These are phyloP conservation scores for Pseudorasbora parva DNA, from an alignment of 2,113 vertebrate species.

Conservation along the genomic window DNA sequence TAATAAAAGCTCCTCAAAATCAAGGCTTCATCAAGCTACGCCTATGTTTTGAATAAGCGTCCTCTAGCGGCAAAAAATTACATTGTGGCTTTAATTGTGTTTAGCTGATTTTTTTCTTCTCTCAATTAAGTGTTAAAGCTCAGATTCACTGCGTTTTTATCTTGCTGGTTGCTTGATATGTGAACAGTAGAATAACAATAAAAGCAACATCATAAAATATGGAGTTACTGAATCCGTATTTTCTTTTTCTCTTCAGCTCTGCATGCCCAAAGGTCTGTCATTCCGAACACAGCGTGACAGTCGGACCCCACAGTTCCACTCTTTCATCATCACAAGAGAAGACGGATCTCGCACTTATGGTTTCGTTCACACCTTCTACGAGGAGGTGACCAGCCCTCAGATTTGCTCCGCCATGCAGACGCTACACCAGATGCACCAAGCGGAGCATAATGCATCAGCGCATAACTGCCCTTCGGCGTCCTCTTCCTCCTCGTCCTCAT, in stretches of 20 bases:
- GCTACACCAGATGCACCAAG: constrained; percentile 94
- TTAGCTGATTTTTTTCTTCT: no score
- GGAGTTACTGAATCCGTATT: neutral
- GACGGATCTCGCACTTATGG: constrained; percentile 92
- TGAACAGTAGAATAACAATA: neutral
- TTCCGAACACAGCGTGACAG: constrained; percentile 89
- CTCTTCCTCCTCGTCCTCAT: constrained; percentile 81
- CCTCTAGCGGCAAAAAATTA: no score
- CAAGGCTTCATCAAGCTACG: no score
- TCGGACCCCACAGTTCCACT: constrained; percentile 89
- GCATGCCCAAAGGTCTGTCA: constrained; percentile 95
- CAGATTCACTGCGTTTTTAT: neutral
- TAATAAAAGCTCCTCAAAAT: no score
- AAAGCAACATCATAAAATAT: neutral
- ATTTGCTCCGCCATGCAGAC: constrained; percentile 97
- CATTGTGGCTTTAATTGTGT: no score
- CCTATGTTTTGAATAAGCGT: no score
- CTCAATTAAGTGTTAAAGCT: no score
- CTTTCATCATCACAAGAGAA: constrained; percentile 88
- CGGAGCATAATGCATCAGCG: constrained; percentile 84
- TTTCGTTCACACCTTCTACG: constrained; percentile 94
- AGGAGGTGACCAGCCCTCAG: constrained; percentile 91
- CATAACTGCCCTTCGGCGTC: constrained; percentile 76
- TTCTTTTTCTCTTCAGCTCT: constrained; percentile 78
- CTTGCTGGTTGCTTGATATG: neutral